phyloP scores from a whole-genome alignment of 2,888 invertebrate species.

The Notodonta dromedarius region DNA sequence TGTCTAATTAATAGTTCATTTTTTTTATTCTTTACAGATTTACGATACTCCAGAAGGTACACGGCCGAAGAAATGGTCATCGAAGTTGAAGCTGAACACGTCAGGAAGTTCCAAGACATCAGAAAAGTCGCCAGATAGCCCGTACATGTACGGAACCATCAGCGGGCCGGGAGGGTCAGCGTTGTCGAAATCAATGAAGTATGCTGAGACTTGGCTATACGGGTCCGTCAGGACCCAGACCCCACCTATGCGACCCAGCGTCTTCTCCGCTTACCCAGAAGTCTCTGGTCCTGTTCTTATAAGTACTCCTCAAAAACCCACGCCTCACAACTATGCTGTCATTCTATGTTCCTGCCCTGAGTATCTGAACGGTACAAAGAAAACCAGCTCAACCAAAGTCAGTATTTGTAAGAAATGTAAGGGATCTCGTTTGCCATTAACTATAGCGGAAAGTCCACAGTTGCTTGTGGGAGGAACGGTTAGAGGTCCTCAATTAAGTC shows the following conservation, averaged over 20 bases:
- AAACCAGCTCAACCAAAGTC: slow-evolving; percentile 89
- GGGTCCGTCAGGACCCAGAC: slow-evolving; percentile 88
- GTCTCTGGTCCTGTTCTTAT: slow-evolving; percentile 76
- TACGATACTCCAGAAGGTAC: slow-evolving; percentile 81
- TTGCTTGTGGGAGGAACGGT: slow-evolving; percentile 86
- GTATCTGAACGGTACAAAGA: slow-evolving; percentile 90
- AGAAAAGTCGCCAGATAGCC: slow-evolving; percentile 77
- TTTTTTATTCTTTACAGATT: slow-evolving; percentile 68
- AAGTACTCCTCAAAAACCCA: slow-evolving; percentile 82
- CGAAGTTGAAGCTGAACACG: slow-evolving; percentile 86
- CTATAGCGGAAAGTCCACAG: slow-evolving; percentile 84
- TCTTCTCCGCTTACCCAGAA: slow-evolving; percentile 79
- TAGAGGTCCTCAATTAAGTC: slow-evolving; percentile 77
- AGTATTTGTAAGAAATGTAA: slow-evolving; percentile 93
- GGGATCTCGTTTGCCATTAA: slow-evolving; percentile 89
- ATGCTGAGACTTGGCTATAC: slow-evolving; percentile 94
- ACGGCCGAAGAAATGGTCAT: slow-evolving; percentile 89
- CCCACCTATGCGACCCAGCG: slow-evolving; percentile 73
- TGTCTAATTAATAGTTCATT: slow-evolving; percentile 1
- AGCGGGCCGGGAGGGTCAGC: slow-evolving; percentile 87
- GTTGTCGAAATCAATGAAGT: slow-evolving; percentile 93
- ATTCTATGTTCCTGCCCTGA: slow-evolving; percentile 93
- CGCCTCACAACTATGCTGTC: slow-evolving; percentile 87
- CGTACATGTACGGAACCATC: slow-evolving; percentile 79
- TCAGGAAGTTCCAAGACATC: slow-evolving; percentile 75